phyloP scores from a whole-genome alignment of 2,888 invertebrate species.

The Venusia cambrica region DNA sequence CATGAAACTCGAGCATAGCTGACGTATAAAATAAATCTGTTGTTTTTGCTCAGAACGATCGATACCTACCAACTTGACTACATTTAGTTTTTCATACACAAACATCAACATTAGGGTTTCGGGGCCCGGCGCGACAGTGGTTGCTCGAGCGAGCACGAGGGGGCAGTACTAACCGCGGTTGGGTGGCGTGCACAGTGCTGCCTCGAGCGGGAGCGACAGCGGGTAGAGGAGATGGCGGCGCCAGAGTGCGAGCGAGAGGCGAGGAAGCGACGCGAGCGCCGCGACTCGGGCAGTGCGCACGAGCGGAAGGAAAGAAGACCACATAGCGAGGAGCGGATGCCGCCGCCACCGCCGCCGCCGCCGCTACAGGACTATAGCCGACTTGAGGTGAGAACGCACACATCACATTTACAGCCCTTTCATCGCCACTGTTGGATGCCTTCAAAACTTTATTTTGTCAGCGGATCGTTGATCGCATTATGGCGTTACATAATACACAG shows the following conservation, averaged over 20 bases:
- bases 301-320: conserved; percentile 73
- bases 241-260: conserved; percentile 81
- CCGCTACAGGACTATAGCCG: conserved; percentile 71
- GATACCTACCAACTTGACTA: no score
- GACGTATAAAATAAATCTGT: no score
- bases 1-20: no score
- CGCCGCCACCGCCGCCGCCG: conserved; percentile 67
- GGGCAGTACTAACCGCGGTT: conserved; percentile 70
- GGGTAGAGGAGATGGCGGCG: conserved; percentile 75
- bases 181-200: conserved; percentile 78
- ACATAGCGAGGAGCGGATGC: conserved; percentile 71
- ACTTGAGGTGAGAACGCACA: conserved; percentile 52
- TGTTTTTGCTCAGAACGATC: no score
- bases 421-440: no score
- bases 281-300: conserved; percentile 78
- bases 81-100: no score
- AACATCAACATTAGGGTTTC: conserved; percentile 67
- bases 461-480: no score
- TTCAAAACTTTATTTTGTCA: no score
- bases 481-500: no score
- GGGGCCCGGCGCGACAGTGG: conserved; percentile 75
- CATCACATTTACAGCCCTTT: no score
- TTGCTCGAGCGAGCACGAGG: conserved; percentile 71
- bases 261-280: conserved; percentile 82
- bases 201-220: conserved; percentile 44